Conservation (phyloP, 2,113 vertebrate species). For the Aspidoscelis tigris region DNA sequence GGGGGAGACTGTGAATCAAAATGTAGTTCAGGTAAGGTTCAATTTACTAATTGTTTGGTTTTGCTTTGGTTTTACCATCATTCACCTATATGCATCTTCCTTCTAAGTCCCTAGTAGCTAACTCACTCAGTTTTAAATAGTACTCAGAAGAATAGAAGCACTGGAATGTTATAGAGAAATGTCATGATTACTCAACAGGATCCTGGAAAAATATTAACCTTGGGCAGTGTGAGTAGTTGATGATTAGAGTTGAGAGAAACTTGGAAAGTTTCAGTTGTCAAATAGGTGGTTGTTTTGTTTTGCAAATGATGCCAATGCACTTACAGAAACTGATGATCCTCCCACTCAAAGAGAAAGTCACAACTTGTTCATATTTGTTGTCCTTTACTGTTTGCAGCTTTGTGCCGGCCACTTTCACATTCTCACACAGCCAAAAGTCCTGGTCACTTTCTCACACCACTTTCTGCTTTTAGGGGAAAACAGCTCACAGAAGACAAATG, state of each 20-base stretch:
- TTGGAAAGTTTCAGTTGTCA: slow-evolving; percentile 24
- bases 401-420: too few relatives aligned
- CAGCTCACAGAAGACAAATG: too few relatives aligned
- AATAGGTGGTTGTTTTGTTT: slow-evolving; percentile 27
- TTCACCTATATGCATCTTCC: neutral
- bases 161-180: slow-evolving; percentile 51
- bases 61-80: neutral
- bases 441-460: too few relatives aligned
- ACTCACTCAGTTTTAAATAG: neutral
- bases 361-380: too few relatives aligned
- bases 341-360: neutral
- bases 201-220: slow-evolving; percentile 68
- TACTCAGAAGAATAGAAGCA: neutral
- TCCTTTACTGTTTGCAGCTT: too few relatives aligned
- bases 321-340: neutral
- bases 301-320: slow-evolving; percentile 2
- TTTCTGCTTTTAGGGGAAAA: too few relatives aligned
- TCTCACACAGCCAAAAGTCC: too few relatives aligned
- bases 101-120: neutral
- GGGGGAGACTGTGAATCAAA: too few relatives aligned
- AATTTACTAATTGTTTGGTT: too few relatives aligned
- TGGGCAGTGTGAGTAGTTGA: slow-evolving; percentile 44
- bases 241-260: slow-evolving; percentile 24
- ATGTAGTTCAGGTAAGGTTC: too few relatives aligned
- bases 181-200: slow-evolving; percentile 43